Conservation (phyloP, 2,113 vertebrate species). For the Melanerpes formicivorus region DNA sequence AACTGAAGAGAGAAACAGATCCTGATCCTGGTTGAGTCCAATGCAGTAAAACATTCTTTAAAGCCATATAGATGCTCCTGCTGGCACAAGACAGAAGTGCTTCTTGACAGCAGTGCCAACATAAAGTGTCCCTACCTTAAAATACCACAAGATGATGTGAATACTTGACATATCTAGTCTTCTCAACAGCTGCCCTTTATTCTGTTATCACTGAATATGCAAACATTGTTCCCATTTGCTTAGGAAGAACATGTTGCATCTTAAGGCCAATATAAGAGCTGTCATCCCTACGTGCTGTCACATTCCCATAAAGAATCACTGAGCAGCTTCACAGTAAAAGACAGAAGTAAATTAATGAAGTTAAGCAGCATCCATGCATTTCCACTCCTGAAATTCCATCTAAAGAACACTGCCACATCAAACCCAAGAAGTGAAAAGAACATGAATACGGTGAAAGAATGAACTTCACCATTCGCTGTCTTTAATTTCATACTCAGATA, state of each 20-base stretch:
- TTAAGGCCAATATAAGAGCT: background rate
- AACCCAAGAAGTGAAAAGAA: background rate
- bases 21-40: background rate
- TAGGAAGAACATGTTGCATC: background rate
- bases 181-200: background rate
- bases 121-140: background rate
- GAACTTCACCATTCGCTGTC: background rate
- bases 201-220: background rate
- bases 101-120: background rate
- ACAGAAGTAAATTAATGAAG: background rate
- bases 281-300: no score
- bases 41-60: background rate
- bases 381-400: background rate
- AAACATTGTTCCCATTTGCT: background rate
- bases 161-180: background rate
- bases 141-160: background rate
- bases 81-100: background rate
- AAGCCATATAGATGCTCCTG: background rate
- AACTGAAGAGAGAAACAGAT: background rate
- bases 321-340: background rate
- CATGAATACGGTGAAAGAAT: background rate
- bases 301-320: background rate
- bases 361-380: background rate
- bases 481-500: conserved; percentile 25
- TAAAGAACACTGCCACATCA: background rate